Evolutionary conservation across 2,888 invertebrate species (phyloP).

Genomic region (Lottia scabra): DNA sequence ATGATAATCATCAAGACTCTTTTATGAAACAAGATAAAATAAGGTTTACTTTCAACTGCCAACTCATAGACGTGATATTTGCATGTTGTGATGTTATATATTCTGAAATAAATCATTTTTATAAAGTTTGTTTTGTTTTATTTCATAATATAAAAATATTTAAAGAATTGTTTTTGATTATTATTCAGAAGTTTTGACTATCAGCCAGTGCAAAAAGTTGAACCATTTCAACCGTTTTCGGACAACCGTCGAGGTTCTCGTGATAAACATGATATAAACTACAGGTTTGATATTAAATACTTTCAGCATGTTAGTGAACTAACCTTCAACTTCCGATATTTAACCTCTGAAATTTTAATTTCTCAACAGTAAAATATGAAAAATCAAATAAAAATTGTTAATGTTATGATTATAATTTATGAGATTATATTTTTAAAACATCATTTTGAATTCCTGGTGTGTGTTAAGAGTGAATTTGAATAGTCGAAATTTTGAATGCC

Average conservation of each 20-base stretch:
- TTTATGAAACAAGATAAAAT: not conserved
- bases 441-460: too few relatives aligned
- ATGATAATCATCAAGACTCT: not conserved
- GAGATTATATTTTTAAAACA: too few relatives aligned
- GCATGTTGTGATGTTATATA: not conserved
- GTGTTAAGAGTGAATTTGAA: too few relatives aligned
- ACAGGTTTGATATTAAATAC: too few relatives aligned
- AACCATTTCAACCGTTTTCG: not conserved
- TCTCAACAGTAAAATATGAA: too few relatives aligned
- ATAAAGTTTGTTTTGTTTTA: not conserved
- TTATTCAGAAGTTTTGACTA: not conserved
- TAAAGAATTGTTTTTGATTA: not conserved
- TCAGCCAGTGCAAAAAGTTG: constrained; percentile 2
- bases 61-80: not conserved
- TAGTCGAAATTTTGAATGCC: too few relatives aligned
- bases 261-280: not conserved
- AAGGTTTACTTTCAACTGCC: not conserved
- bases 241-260: not conserved
- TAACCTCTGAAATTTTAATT: too few relatives aligned
- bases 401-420: too few relatives aligned
- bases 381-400: too few relatives aligned
- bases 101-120: not conserved
- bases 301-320: too few relatives aligned
- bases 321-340: too few relatives aligned
- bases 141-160: not conserved